phyloP scores from a whole-genome alignment of 2,797 vertebrate genomes.

The Pseudochirops corinnae region DNA sequence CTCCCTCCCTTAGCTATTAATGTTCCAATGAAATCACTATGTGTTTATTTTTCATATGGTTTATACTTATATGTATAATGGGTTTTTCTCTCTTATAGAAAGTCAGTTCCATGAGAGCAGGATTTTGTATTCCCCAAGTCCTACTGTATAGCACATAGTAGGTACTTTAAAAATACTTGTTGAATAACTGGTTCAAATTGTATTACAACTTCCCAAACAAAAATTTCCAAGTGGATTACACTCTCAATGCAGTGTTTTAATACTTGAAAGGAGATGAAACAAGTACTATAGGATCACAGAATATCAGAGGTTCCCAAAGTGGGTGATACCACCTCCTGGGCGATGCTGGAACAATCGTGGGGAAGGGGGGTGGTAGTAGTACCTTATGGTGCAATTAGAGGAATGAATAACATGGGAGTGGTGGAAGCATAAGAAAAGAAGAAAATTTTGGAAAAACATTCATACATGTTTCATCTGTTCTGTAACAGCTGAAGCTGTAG shows the following conservation, averaged over 20 bases:
- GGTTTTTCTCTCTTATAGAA: background rate
- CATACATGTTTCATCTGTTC: too few species aligned
- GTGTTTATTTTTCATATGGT: too few species aligned
- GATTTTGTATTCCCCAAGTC: background rate
- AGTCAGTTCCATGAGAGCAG: background rate
- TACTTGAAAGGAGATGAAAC: background rate
- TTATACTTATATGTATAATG: background rate
- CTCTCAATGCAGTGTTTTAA: background rate
- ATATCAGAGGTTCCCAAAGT: too few species aligned
- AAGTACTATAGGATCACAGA: background rate
- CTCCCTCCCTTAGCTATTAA: too few species aligned
- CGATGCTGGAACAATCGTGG: too few species aligned
- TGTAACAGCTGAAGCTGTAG: too few species aligned
- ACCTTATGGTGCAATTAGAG: too few species aligned
- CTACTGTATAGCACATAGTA: background rate
- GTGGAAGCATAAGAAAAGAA: too few species aligned
- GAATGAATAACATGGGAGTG: too few species aligned
- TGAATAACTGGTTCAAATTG: background rate
- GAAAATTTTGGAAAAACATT: too few species aligned
- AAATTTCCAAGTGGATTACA: background rate
- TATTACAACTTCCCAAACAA: constrained; percentile 23
- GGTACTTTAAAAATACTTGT: background rate
- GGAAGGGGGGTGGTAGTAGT: too few species aligned
- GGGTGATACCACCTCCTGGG: too few species aligned
- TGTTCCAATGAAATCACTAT: background rate